These are phyloP conservation scores for Eospalax fontanierii DNA, from an alignment of 2,797 vertebrate species.

Conservation along the genomic window DNA sequence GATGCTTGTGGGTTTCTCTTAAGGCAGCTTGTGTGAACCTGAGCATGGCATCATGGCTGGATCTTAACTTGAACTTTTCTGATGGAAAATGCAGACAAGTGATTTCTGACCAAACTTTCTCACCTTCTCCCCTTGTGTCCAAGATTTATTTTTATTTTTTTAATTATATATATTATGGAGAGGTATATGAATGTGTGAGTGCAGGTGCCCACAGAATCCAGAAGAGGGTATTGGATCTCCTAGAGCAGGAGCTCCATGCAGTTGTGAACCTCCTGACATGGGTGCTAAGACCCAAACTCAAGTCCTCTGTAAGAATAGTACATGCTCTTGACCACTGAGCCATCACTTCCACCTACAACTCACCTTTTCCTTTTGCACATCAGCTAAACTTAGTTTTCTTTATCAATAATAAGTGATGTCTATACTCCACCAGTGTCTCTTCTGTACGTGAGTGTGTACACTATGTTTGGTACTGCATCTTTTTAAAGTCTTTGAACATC, in stretches of 20 bases:
- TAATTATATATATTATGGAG: too few relatives aligned
- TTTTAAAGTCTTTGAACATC: background rate
- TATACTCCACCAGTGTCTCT: background rate
- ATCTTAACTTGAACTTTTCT: conserved; percentile 44
- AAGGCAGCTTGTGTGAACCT: background rate
- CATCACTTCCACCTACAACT: too few relatives aligned
- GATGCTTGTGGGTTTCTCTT: conserved; percentile 27
- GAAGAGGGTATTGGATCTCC: too few relatives aligned
- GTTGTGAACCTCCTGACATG: too few relatives aligned
- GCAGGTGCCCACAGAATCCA: too few relatives aligned
- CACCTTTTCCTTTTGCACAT: background rate
- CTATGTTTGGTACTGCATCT: background rate
- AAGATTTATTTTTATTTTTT: too few relatives aligned
- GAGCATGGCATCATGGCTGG: background rate
- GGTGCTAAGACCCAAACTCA: too few relatives aligned
- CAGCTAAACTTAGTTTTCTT: background rate
- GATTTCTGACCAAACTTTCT: conserved; percentile 29
- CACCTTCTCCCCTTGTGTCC: too few relatives aligned
- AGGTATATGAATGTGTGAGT: too few relatives aligned
- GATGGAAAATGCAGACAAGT: conserved; percentile 7
- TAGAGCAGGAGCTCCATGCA: too few relatives aligned
- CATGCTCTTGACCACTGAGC: too few relatives aligned
- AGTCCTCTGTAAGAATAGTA: too few relatives aligned
- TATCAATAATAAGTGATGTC: background rate
- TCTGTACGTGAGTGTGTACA: background rate